Evolutionary conservation across 2,113 vertebrate genomes (phyloP).

Genomic region (Megatriorchis doriae): DNA sequence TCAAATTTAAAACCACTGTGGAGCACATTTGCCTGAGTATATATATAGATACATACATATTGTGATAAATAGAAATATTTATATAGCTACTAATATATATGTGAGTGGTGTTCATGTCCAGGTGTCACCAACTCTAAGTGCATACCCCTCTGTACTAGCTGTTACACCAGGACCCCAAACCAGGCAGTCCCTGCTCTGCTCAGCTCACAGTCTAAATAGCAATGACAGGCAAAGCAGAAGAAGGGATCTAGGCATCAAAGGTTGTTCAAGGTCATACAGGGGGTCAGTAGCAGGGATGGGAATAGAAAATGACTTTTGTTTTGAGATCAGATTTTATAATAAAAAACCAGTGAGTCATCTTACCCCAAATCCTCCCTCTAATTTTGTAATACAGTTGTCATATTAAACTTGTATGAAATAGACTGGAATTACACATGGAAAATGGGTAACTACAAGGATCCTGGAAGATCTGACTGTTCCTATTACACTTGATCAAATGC

Average conservation of each 20-base stretch:
- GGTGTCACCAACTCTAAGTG: background rate
- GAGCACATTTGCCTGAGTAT: background rate
- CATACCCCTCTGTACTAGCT: background rate
- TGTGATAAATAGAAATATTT: background rate
- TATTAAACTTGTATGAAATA: slow-evolving; percentile 62
- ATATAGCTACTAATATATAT: background rate
- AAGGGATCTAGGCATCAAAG: slow-evolving; percentile 8
- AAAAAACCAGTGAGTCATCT: slow-evolving; percentile 30
- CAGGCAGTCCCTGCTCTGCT: background rate
- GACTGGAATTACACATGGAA: slow-evolving; percentile 62
- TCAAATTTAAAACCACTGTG: background rate
- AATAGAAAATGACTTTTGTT: background rate
- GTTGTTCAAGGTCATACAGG: slow-evolving; percentile 7
- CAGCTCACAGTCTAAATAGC: background rate
- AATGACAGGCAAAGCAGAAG: background rate
- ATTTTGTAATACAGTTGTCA: slow-evolving; percentile 66
- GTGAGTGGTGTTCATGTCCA: background rate
- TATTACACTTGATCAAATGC: slow-evolving; percentile 57
- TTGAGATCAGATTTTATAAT: slow-evolving; percentile 15
- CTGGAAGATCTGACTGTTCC: slow-evolving; percentile 59
- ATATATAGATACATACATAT: background rate
- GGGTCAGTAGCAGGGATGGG: background rate
- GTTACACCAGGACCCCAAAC: background rate
- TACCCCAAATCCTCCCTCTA: slow-evolving; percentile 32
- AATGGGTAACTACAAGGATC: slow-evolving; percentile 62